Conservation (phyloP, 2,113 vertebrate species). For the Struthidea cinerea region DNA sequence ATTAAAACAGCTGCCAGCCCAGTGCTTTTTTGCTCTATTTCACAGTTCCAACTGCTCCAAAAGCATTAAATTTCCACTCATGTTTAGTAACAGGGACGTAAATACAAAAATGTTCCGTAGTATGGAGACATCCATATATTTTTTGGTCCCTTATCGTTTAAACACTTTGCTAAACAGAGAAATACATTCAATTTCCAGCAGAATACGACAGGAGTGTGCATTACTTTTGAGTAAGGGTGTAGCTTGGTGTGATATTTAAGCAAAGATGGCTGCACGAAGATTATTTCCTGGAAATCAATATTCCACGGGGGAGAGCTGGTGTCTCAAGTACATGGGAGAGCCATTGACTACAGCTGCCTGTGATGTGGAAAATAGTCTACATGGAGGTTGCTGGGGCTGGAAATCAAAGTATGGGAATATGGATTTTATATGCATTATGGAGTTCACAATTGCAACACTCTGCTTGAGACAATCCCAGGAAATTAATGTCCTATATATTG, state of each 20-base stretch:
- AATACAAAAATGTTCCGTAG: neutral
- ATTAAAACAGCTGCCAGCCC: neutral
- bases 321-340: neutral
- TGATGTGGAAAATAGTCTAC: neutral
- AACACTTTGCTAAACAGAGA: neutral
- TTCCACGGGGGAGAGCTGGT: neutral
- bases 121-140: neutral
- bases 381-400: neutral
- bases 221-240: neutral
- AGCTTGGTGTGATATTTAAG: neutral
- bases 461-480: neutral
- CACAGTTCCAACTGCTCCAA: neutral
- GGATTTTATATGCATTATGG: slow-evolving; percentile 12
- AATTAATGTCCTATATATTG: neutral
- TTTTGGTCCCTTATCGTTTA: neutral
- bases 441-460: neutral
- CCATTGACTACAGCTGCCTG: slow-evolving; percentile 7
- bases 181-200: neutral
- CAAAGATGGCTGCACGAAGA: neutral
- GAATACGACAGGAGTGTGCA: neutral
- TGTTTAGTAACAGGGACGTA: neutral
- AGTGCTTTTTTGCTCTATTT: neutral
- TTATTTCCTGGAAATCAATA: slow-evolving; percentile 52
- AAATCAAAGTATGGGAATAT: slow-evolving; percentile 4
- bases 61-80: neutral